phyloP scores from a whole-genome alignment of 37 sponge, comb jelly and placozoan genomes.

The Cliona cf. orientalis region DNA sequence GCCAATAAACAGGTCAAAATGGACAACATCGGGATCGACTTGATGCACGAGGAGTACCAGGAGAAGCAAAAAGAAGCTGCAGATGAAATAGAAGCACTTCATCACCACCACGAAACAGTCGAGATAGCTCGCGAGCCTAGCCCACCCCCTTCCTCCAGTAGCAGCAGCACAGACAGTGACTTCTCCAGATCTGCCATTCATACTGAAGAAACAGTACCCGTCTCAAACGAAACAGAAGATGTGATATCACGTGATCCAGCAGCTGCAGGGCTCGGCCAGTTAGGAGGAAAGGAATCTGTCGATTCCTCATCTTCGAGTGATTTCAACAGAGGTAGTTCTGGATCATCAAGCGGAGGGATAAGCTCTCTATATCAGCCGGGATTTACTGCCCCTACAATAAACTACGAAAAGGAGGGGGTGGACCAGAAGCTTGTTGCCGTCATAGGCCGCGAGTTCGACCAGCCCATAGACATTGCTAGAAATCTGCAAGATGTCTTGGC shows the following conservation, averaged over 20 bases:
- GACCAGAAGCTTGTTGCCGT: slow-evolving; percentile 75
- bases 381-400: slow-evolving; percentile 41
- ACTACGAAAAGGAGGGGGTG: slow-evolving; percentile 49
- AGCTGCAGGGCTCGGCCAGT: no score
- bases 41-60: slow-evolving; percentile 21
- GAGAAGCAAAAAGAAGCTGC: background rate
- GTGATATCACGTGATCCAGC: background rate
- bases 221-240: background rate
- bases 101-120: background rate
- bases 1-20: slow-evolving; percentile 16
- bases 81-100: background rate
- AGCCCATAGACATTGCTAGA: slow-evolving; percentile 55
- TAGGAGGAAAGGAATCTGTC: no score
- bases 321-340: background rate
- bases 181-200: background rate
- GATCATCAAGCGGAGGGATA: background rate
- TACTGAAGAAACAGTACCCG: slow-evolving; percentile 28
- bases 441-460: slow-evolving; percentile 91
- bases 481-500: slow-evolving; percentile 37
- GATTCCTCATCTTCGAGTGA: no score
- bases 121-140: no score
- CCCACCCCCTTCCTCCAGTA: background rate
- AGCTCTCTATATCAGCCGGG: slow-evolving; percentile 47
- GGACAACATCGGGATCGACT: slow-evolving; percentile 39
- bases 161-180: background rate